phyloP scores from a whole-genome alignment of 2,888 invertebrate genomes.

The Drosophila testacea region DNA sequence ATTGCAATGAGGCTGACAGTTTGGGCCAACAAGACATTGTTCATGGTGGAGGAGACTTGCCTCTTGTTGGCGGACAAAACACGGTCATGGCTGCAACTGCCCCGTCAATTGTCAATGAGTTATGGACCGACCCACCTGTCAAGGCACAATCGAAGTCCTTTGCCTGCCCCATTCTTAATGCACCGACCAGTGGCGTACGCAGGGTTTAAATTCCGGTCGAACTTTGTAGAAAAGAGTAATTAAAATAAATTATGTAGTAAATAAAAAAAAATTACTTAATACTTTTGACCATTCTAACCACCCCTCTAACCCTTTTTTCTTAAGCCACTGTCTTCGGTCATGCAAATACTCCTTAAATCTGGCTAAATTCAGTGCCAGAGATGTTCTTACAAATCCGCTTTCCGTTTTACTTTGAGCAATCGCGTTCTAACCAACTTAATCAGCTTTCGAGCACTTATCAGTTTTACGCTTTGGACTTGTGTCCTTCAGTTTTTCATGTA shows the following conservation, averaged over 20 bases:
- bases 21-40: constrained; percentile 21
- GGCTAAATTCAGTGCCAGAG: constrained; percentile 25
- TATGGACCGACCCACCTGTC: constrained; percentile 33
- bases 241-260: background rate
- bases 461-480: constrained; percentile 22
- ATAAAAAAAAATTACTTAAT: background rate
- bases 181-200: constrained; percentile 8
- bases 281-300: background rate
- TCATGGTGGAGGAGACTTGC: constrained; percentile 1
- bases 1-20: constrained; percentile 26
- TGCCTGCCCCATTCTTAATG: constrained; percentile 22
- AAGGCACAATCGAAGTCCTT: constrained; percentile 23
- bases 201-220: background rate
- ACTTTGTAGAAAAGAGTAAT: background rate
- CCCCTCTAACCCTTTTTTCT: background rate
- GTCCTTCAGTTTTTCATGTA: constrained; percentile 32
- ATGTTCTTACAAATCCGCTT: constrained; percentile 46
- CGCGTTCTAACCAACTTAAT: constrained; percentile 39
- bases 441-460: constrained; percentile 52
- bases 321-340: constrained; percentile 11
- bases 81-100: constrained; percentile 7
- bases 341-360: constrained; percentile 27
- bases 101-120: constrained; percentile 40
- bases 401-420: constrained; percentile 46
- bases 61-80: constrained; percentile 9